phyloP scores from a whole-genome alignment of 2,113 vertebrate genomes.

The Dasyurus viverrinus region DNA sequence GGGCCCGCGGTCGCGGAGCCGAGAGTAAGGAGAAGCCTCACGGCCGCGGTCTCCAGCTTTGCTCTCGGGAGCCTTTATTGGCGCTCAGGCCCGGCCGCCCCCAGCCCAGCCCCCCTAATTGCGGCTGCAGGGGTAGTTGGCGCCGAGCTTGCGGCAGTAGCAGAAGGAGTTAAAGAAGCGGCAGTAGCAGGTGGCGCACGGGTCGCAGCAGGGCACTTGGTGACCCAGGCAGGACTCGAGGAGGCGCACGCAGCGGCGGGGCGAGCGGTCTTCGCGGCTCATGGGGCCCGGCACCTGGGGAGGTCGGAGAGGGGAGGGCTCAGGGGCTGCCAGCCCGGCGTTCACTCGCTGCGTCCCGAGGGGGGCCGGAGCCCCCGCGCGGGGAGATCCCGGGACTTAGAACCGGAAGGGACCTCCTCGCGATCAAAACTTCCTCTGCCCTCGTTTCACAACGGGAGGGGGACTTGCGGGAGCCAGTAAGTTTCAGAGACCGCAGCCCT shows the following conservation, averaged over 20 bases:
- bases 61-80: constrained; percentile 71
- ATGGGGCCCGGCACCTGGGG: constrained; percentile 85
- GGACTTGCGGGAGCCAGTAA: background rate
- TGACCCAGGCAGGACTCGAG: constrained; percentile 95
- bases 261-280: constrained; percentile 88
- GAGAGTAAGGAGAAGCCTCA: constrained; percentile 43
- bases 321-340: background rate
- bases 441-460: background rate
- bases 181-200: constrained; percentile 97
- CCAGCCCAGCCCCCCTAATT: constrained; percentile 65
- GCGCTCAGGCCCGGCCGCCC: background rate
- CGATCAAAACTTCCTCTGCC: background rate
- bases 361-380: background rate
- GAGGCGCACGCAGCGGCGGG: constrained; percentile 92
- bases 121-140: constrained; percentile 82
- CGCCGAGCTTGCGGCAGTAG: constrained; percentile 93
- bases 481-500: background rate
- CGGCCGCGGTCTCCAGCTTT: constrained; percentile 46
- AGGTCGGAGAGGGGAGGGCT: background rate
- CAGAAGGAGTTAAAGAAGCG: constrained; percentile 97
- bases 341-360: background rate
- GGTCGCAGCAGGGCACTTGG: constrained; percentile 93
- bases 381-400: background rate
- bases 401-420: background rate
- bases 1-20: no score